phyloP scores from a whole-genome alignment of 2,113 vertebrate genomes.

The Phylloscopus whistleri region DNA sequence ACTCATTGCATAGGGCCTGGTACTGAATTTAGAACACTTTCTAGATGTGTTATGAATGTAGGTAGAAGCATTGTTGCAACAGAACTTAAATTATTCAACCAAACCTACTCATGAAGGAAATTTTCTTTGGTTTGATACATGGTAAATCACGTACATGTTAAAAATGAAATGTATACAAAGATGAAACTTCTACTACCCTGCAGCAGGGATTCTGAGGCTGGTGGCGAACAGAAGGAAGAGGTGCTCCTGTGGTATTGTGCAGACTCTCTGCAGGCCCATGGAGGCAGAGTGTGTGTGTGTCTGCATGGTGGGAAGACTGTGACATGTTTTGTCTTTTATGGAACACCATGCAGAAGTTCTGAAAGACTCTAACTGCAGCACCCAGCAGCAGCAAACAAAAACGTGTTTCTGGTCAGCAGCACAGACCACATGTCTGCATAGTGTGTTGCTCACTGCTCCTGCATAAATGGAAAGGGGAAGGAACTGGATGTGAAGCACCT shows the following conservation, averaged over 20 bases:
- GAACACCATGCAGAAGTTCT: not conserved
- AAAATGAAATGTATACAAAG: not conserved
- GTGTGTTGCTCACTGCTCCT: not conserved
- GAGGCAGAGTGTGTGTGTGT: not conserved
- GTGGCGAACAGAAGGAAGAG: not conserved
- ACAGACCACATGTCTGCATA: not conserved
- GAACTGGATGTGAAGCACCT: not conserved
- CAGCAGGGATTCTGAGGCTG: not conserved
- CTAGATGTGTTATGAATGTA: not conserved
- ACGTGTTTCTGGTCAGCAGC: not conserved
- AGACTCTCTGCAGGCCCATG: not conserved
- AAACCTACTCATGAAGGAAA: not conserved
- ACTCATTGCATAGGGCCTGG: not conserved
- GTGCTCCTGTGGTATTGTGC: not conserved
- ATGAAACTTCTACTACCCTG: not conserved
- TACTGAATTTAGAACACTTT: not conserved
- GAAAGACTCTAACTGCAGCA: not conserved
- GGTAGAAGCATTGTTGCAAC: not conserved
- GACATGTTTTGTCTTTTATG: not conserved
- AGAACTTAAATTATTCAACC: not conserved
- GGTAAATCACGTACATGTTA: not conserved
- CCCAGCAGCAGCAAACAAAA: not conserved
- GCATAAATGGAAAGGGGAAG: not conserved
- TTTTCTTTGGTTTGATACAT: not conserved
- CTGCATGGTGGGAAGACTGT: rapidly evolving